Percentiles rank a stretch among this genome's conserved stretches.
phyloP scores from a whole-genome alignment of 1,140 invertebrate species.

The Drosophila auraria region DNA sequence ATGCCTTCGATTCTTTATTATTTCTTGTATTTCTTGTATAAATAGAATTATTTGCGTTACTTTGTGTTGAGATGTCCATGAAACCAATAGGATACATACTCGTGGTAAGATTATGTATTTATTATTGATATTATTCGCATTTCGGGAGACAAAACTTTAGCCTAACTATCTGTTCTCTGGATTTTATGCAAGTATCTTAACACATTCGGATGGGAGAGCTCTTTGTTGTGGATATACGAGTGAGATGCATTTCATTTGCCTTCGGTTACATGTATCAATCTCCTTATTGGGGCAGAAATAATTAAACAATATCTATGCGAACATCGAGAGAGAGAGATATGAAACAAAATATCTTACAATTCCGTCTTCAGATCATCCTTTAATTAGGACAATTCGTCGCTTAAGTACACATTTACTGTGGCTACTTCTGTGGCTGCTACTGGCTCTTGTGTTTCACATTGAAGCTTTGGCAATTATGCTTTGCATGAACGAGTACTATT shows the following conservation, averaged over 20 bases:
- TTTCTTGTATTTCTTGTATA: constrained; percentile 46
- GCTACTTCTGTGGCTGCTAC: constrained; percentile 9
- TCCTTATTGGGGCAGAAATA: constrained; percentile 37
- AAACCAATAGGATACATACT: constrained; percentile 78
- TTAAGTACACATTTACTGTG: constrained; percentile 25
- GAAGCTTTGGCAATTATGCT: constrained; percentile 67
- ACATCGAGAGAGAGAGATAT: constrained; percentile 45
- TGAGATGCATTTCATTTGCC: constrained; percentile 26
- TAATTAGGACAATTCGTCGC: constrained; percentile 29
- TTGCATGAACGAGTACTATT: constrained; percentile 48
- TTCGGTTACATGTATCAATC: constrained; percentile 20
- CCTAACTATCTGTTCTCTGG: constrained; percentile 53
- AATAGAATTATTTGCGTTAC: constrained; percentile 45
- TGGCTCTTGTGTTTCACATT: constrained; percentile 36
- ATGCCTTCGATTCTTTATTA: constrained; percentile 23
- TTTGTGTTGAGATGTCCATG: constrained; percentile 76
- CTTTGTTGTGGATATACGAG: constrained; percentile 67
- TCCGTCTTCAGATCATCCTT: constrained; percentile 8
- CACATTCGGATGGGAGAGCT: constrained; percentile 78
- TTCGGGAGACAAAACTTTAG: constrained; percentile 41
- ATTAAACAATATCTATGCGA: constrained; percentile 41
- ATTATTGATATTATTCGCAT: constrained; percentile 51
- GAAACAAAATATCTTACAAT: constrained; percentile 45
- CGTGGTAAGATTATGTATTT: constrained; percentile 57
- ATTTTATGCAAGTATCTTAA: constrained; percentile 40